Conservation (phyloP, 2,888 invertebrate species). For the Plagodis pulveraria region DNA sequence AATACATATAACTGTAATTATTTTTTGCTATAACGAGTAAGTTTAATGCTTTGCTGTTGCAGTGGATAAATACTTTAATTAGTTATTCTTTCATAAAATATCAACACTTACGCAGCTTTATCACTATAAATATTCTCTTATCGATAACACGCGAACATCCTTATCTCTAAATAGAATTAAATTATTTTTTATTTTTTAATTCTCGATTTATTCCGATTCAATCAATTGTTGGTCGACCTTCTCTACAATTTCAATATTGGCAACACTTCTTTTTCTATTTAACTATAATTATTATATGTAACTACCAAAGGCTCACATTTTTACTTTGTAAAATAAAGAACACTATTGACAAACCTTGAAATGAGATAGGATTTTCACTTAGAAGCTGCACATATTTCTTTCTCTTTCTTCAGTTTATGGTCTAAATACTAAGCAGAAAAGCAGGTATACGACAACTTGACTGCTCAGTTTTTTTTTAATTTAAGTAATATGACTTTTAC, state of each 20-base stretch:
- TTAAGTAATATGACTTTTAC: no score
- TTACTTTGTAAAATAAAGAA: no score
- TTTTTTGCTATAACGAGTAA: conserved; percentile 9
- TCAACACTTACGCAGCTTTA: conserved; percentile 28
- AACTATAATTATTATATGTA: not conserved
- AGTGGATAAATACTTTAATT: conserved; percentile 2
- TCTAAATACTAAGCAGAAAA: no score
- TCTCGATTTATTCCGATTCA: not conserved
- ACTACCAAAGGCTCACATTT: no score
- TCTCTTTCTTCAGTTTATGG: no score
- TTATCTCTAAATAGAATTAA: conserved; percentile 23
- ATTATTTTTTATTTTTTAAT: not conserved
- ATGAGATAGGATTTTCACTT: no score
- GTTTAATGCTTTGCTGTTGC: conserved; percentile 14
- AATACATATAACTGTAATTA: conserved; percentile 27
- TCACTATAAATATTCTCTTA: conserved; percentile 20
- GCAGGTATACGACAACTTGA: no score
- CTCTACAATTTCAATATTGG: conserved; percentile 14
- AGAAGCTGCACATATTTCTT: no score
- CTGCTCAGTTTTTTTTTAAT: no score
- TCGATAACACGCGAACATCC: conserved; percentile 34
- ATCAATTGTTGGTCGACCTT: conserved; percentile 7
- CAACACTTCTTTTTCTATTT: conserved; percentile 8
- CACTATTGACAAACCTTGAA: no score
- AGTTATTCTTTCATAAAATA: conserved; percentile 26